Evolutionary conservation across 2,113 vertebrate species (phyloP), one percentile per base, ranked within the genome.

Genomic region (Spea multiplicata): DNA sequence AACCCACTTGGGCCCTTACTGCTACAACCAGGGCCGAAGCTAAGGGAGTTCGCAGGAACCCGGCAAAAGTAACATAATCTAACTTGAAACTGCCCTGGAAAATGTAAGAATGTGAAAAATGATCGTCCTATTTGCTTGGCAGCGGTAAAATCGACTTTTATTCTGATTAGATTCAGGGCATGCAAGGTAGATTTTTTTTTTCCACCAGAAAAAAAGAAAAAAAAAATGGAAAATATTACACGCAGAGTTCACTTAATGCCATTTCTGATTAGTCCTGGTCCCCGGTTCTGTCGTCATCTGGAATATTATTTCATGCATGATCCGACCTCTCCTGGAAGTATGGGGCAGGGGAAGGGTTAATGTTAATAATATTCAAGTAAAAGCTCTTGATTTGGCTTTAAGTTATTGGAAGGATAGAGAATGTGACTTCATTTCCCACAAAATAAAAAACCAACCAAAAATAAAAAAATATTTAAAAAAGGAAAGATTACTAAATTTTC

Each of bases 71-170:
- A 92, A 93, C 73, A 90, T 82, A 92, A 92, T 89, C 87, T 89
- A 82, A 85, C 89, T 92, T 88, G 84, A 89, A 89, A 88, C 88
- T 86, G 84, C 85, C 83, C 84, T 86, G 87, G 87, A 89, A 91
- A 91, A 90, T 84, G 84, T 88, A 91, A 91, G 91, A 93, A 93
- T 91, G 91, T 91, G 92, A 91, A 93, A 93, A 92, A 86, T 0
- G 91, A 93, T 92, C 89, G 89, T 84, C 86, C 86, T 83, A 50
- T 82, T 88, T 93, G 81, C 89, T 86, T 92, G 89, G 91, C 88
- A 87, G 81, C 84, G 84, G 88, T 76, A 84, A 87, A 89, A 87
- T 86, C 82, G 86, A 85, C 86, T 92, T 90, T 92, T 91, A 89
- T 92, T 91, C 87, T 89, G 90, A 92, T 93, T 92, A 91, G 86